Base-by-base conservation (phyloP, 2,888 invertebrate genomes). In the Acronicta alni region DNA sequence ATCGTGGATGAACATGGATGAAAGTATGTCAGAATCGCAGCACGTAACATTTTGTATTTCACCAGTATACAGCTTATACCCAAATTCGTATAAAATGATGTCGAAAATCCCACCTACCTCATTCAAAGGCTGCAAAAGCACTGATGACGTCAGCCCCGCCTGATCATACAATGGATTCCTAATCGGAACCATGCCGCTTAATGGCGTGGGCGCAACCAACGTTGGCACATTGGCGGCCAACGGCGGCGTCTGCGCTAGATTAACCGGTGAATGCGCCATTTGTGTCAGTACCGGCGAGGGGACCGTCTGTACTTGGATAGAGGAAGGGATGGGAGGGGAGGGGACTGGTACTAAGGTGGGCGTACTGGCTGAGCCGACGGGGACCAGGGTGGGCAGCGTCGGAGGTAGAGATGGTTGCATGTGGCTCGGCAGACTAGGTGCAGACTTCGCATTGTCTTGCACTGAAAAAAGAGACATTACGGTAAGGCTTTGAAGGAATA, bases 131-230 rank as follows among this genome's bases (percentile, higher is more conserved):
- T 94, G 92, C 44, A 94, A 70, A 2, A 94, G 77, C 4, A 94
- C 92, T 0, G 93, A 93, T 0, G 93, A 91, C 0, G 93, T 89
- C 38, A 93, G 55, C 1, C 91, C 91, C 1, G 89, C 73, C 67
- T 93, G 92, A 35, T 93, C 91, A 58, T 93, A 93, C 44, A 94
- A 66, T 14, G 88, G 84, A 52, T 94, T 94, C 57, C 93, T 79
- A 57, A 93, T 92, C 0, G 93, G 92, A 57, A 93, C 93, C 90
- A 89, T 91, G 2, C 93, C 92, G 61, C 89, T 89, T 10, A 89
- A 75, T 0, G 90, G 87, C 9, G 86, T 83, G 0, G 90, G 88
- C 2, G 88, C 75, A 0, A 88, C 84, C 68, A 88, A 71, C 23
- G 85, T 81, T 37, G 86, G 87, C 49, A 80, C 64, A 23, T 77